A percentile compares a stretch with the other conserved stretches of the same genome.
phyloP scores from a whole-genome alignment of 2,888 invertebrate genomes.

The Uropetala carovei region DNA sequence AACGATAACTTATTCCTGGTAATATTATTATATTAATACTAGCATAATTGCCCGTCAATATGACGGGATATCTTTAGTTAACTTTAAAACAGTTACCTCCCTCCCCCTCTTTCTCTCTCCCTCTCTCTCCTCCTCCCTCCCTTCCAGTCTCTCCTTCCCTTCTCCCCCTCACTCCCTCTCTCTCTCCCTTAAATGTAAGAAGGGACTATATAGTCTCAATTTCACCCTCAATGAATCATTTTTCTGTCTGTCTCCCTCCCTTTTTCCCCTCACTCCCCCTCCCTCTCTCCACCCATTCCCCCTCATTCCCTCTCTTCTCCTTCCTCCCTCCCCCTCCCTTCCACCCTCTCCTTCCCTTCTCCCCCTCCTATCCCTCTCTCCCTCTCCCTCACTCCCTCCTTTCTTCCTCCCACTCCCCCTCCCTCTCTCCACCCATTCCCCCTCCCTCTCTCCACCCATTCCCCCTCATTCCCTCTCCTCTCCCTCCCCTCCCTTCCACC shows the following conservation, averaged over 20 bases:
- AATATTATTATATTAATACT: too few relatives aligned
- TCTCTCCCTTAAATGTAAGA: too few relatives aligned
- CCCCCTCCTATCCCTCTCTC: not conserved
- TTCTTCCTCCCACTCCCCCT: not conserved
- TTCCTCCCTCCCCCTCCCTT: not conserved
- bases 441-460: not conserved
- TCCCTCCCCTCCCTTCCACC: not conserved
- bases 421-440: not conserved
- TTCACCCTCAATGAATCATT: not conserved
- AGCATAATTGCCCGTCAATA: too few relatives aligned
- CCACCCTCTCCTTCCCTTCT: constrained; percentile 31
- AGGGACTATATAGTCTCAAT: too few relatives aligned
- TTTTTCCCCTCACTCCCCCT: not conserved
- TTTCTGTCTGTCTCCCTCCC: too few relatives aligned
- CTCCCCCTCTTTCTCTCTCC: too few relatives aligned
- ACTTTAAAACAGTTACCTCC: too few relatives aligned
- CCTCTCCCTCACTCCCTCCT: constrained; percentile 19
- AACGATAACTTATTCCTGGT: too few relatives aligned
- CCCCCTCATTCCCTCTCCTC: not conserved
- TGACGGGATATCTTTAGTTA: too few relatives aligned
- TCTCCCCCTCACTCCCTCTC: not conserved
- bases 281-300: not conserved
- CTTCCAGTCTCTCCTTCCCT: too few relatives aligned
- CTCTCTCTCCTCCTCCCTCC: too few relatives aligned
- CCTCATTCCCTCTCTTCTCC: not conserved